Base-by-base conservation (phyloP, 30 jellyfish, hydroid and myxozoan species). In the Catostylus mosaicus region DNA sequence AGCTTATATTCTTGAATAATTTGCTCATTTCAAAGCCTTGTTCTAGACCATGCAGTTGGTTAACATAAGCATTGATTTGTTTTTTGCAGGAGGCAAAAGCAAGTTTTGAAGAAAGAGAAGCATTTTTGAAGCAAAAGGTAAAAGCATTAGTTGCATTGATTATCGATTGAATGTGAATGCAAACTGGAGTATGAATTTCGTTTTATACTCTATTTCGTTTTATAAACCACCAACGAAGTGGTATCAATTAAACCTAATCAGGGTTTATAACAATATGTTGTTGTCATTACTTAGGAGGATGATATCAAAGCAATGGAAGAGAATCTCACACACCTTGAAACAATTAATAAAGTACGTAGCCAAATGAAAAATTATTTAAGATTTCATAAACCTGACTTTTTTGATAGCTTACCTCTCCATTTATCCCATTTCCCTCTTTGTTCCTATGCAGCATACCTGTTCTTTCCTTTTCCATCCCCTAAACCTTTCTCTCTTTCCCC, bases 81-180 rank as follows among this genome's bases (percentile, higher is more conserved):
- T 12, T 14, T 18, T 37, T 48, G n/a, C 26, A 82, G 92, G 92
- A 82, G 37, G 57, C 75, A 0, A 48, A 56, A 33, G 47, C n/a
- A 64, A 82, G 62, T 40, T 70, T 82, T 32, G 80, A 67, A 35
- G 86, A 82, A 57, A 40, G 80, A 6, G 86, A 70, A 69, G 72
- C 57, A 27, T 33, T 57, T 18, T 19, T 82, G 33, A 26, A 68
- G 46, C 72, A 77, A 40, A 82, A 82, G 92, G 92, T 82, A 16
- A 4, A n/a, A n/a, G n/a, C n/a, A n/a, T n/a, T n/a, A n/a, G n/a
- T n/a, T n/a, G n/a, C n/a, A n/a, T n/a, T n/a, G n/a, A n/a, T n/a
- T n/a, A n/a, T n/a, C n/a, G n/a, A n/a, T n/a, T n/a, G n/a, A n/a
- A n/a, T n/a, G n/a, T n/a, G n/a, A n/a, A n/a, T n/a, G n/a, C n/a